Conservation (phyloP, 2,888 invertebrate genomes). For the Ectemnius lituratus region DNA sequence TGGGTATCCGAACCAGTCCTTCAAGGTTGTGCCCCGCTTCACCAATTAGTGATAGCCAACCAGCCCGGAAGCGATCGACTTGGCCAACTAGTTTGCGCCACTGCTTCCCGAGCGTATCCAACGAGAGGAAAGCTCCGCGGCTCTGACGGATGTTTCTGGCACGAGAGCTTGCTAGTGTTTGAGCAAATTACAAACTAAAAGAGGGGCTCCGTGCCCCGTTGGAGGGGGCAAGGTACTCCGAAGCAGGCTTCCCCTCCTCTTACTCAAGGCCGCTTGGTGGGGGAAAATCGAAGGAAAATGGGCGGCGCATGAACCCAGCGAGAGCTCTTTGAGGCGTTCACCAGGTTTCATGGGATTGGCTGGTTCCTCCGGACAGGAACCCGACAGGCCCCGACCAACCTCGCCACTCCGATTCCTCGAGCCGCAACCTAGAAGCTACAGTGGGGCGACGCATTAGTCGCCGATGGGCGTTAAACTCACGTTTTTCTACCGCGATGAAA, state of each 20-base stretch:
- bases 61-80: constrained; percentile 9
- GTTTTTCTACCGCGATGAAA: constrained; percentile 75
- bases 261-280: constrained; percentile 19
- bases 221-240: constrained; percentile 58
- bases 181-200: constrained; percentile 77
- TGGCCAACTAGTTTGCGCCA: constrained; percentile 6
- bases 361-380: constrained; percentile 21
- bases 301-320: constrained; percentile 37
- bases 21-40: neutral
- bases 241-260: constrained; percentile 31
- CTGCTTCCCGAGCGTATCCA: constrained; percentile 22
- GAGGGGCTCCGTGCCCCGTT: constrained; percentile 60
- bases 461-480: constrained; percentile 75
- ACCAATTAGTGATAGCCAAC: neutral
- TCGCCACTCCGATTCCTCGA: constrained; percentile 37
- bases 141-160: constrained; percentile 74
- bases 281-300: constrained; percentile 51
- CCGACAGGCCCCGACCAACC: constrained; percentile 24
- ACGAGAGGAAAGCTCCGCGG: constrained; percentile 38
- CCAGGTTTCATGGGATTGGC: constrained; percentile 59
- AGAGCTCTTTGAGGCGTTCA: constrained; percentile 55
- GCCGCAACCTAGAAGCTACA: constrained; percentile 39
- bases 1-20: no score
- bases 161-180: constrained; percentile 77
- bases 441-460: constrained; percentile 63